Percentiles rank a stretch among this genome's conserved stretches.
Evolutionary conservation across 2,113 vertebrate genomes (phyloP).

Genomic region (Collichthys lucidus): DNA sequence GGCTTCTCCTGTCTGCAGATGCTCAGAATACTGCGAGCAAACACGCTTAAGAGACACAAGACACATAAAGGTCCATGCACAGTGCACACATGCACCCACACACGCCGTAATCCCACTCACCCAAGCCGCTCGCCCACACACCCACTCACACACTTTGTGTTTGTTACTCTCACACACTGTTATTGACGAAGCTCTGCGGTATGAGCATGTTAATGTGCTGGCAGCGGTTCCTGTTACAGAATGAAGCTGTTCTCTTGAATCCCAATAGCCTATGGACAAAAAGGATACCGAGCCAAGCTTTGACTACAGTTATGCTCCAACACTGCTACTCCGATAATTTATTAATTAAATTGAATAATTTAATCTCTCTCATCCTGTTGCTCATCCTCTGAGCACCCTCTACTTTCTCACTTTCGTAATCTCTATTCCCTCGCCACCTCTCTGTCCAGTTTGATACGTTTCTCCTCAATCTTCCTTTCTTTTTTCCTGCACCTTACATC

Average conservation of each 20-base stretch:
- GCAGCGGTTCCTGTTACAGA: conserved; percentile 60
- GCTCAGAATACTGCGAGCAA: conserved; percentile 7
- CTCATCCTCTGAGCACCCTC: conserved; percentile 43
- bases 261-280: conserved; percentile 62
- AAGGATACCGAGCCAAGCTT: conserved; percentile 64
- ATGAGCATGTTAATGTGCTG: conserved; percentile 72
- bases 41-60: conserved; percentile 27
- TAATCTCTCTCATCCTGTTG: conserved; percentile 44
- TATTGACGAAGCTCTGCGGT: conserved; percentile 60
- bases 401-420: conserved; percentile 47
- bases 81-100: conserved; percentile 35
- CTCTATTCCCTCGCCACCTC: conserved; percentile 36
- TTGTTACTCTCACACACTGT: conserved; percentile 50
- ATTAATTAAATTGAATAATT: no score
- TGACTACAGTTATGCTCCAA: conserved; percentile 62
- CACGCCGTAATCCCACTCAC: conserved; percentile 42
- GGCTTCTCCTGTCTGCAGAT: conserved; percentile 32
- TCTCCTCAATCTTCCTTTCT: conserved; percentile 21
- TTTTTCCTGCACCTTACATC: neutral
- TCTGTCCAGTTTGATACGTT: conserved; percentile 38
- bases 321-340: conserved; percentile 56
- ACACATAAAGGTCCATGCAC: conserved; percentile 37
- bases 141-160: conserved; percentile 39
- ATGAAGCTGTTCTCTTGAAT: conserved; percentile 58
- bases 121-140: conserved; percentile 32